Conservation (phyloP, 2,113 vertebrate species). For the Pluvialis apricaria region DNA sequence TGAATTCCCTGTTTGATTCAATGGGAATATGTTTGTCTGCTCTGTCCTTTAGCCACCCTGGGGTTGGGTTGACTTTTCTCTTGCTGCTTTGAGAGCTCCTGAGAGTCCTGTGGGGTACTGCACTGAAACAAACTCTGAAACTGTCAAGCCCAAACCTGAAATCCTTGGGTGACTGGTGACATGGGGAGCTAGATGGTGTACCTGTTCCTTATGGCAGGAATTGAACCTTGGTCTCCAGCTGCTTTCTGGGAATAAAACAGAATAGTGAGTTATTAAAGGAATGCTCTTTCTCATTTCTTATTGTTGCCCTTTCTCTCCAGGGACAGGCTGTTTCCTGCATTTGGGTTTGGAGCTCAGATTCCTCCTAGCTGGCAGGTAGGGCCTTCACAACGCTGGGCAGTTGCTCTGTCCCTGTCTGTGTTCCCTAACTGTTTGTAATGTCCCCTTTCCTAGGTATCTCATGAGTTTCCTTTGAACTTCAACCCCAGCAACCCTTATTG, state of each 20-base stretch:
- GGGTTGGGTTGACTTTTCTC: not conserved
- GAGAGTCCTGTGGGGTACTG: not conserved
- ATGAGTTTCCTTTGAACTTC: slow-evolving; percentile 95
- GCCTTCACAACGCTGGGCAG: not conserved
- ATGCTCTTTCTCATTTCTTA: not conserved
- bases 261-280: not conserved
- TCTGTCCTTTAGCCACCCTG: not conserved
- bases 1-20: not conserved
- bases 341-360: slow-evolving; percentile 92
- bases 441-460: slow-evolving; percentile 79
- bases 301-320: slow-evolving; percentile 62
- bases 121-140: not conserved
- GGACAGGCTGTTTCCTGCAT: slow-evolving; percentile 91
- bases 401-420: not conserved
- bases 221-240: not conserved
- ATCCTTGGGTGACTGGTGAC: not conserved
- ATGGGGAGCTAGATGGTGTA: not conserved
- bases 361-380: slow-evolving; percentile 88
- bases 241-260: not conserved
- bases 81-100: not conserved
- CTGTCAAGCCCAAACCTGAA: not conserved
- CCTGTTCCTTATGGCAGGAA: not conserved
- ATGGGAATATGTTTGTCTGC: not conserved
- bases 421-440: not conserved
- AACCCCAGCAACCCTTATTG: slow-evolving; percentile 86